A percentile compares a stretch with the other conserved stretches of the same genome.
These are phyloP conservation scores for Liopterus haemorrhoidalis DNA, from an alignment of 2,888 invertebrate genomes.

Conservation along the genomic window DNA sequence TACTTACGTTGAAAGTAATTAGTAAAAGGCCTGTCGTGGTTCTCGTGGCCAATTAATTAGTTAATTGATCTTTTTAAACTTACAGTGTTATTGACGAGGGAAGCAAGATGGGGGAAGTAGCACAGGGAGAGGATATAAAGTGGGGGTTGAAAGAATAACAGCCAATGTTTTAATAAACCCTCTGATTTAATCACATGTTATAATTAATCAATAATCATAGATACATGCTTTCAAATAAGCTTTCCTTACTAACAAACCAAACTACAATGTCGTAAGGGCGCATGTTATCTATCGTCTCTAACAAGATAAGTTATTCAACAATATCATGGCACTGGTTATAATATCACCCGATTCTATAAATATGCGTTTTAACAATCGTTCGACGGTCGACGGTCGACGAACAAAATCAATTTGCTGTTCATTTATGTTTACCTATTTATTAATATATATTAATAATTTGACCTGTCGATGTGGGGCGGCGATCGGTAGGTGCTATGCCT, in stretches of 20 bases:
- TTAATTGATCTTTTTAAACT: too few relatives aligned
- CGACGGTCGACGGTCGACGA: constrained; percentile 18
- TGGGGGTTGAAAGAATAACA: constrained; percentile 31
- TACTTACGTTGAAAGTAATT: too few relatives aligned
- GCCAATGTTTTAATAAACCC: constrained; percentile 44
- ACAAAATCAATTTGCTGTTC: constrained; percentile 22
- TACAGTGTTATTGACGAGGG: too few relatives aligned
- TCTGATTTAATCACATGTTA: constrained; percentile 45
- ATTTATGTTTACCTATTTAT: constrained; percentile 18
- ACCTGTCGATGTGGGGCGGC: constrained; percentile 17
- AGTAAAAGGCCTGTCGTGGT: too few relatives aligned
- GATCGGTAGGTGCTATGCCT: too few relatives aligned
- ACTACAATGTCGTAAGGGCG: constrained; percentile 37
- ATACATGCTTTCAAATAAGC: constrained; percentile 44
- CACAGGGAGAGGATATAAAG: too few relatives aligned
- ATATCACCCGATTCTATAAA: constrained; percentile 50
- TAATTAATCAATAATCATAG: too few relatives aligned
- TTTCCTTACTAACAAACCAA: constrained; percentile 44
- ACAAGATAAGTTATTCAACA: constrained; percentile 46
- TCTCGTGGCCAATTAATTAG: too few relatives aligned
- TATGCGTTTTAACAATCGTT: constrained; percentile 43
- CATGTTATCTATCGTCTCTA: constrained; percentile 44
- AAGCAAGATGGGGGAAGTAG: too few relatives aligned
- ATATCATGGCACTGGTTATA: constrained; percentile 50
- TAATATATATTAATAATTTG: constrained; percentile 14